Evolutionary conservation across 2,797 vertebrate genomes (phyloP).

Genomic region (Rhynchonycteris naso): DNA sequence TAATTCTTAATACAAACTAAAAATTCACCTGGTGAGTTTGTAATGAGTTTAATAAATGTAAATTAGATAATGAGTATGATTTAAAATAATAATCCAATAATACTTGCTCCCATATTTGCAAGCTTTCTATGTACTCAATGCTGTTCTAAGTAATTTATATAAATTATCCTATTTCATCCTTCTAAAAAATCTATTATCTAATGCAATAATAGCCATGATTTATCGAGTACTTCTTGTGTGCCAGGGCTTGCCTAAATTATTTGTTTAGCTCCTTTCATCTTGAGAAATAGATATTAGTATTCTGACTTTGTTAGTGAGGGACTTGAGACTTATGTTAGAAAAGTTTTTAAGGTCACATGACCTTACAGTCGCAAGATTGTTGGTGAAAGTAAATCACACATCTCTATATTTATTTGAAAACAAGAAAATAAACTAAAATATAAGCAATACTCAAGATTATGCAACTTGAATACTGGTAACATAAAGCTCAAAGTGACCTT

Average conservation of each 20-base stretch:
- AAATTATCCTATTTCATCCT: slow-evolving; percentile 21
- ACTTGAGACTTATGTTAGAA: not conserved
- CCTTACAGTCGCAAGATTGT: not conserved
- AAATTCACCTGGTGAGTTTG: slow-evolving; percentile 3
- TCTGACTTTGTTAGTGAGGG: not conserved
- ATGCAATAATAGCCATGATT: not conserved
- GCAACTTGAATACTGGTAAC: not conserved
- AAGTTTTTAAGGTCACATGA: not conserved
- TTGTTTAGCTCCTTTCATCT: slow-evolving; percentile 1
- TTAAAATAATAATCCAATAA: slow-evolving; percentile 43
- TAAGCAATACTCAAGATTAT: not conserved
- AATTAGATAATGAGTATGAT: not conserved
- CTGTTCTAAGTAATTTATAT: not conserved
- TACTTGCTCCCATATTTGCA: not conserved
- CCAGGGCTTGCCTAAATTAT: not conserved
- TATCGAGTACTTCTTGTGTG: not conserved
- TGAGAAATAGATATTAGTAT: slow-evolving; percentile 37
- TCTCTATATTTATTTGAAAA: slow-evolving; percentile 1
- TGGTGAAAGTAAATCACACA: not conserved
- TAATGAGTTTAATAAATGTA: not conserved
- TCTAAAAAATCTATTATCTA: slow-evolving; percentile 34
- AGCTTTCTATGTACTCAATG: not conserved
- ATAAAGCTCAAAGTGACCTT: not conserved
- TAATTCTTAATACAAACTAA: slow-evolving; percentile 23
- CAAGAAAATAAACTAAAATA: not conserved